Evolutionary conservation across 2,113 vertebrate genomes (phyloP).

Genomic region (Ceyx margarethae): DNA sequence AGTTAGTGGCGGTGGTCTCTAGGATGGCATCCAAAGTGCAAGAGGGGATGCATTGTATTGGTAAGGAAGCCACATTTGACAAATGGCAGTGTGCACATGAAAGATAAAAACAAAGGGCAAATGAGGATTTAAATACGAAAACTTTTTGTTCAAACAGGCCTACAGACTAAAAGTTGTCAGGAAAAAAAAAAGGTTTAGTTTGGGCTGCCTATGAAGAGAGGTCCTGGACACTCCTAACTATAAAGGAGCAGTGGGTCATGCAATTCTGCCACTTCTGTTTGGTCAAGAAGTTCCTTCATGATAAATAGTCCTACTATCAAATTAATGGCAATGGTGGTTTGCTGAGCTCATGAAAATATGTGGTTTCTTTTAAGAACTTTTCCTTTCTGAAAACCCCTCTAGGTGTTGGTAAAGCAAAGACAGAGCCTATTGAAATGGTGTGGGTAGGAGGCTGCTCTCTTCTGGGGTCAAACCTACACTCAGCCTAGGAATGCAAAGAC

Average conservation of each 20-base stretch:
- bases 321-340: background rate
- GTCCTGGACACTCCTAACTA: background rate
- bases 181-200: background rate
- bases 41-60: background rate
- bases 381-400: background rate
- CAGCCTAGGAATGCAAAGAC: background rate
- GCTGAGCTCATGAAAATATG: background rate
- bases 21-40: background rate
- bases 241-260: background rate
- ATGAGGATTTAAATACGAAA: background rate
- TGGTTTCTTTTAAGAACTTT: background rate
- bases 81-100: background rate
- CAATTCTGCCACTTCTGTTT: background rate
- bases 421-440: background rate
- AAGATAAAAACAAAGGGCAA: background rate
- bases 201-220: background rate
- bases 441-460: background rate
- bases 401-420: background rate
- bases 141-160: background rate
- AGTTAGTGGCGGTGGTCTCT: background rate
- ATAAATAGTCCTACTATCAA: background rate
- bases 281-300: too few relatives aligned
- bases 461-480: background rate
- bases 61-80: background rate
- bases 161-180: background rate